Conservation (phyloP, 2,113 vertebrate genomes). For the Jaculus jaculus region DNA sequence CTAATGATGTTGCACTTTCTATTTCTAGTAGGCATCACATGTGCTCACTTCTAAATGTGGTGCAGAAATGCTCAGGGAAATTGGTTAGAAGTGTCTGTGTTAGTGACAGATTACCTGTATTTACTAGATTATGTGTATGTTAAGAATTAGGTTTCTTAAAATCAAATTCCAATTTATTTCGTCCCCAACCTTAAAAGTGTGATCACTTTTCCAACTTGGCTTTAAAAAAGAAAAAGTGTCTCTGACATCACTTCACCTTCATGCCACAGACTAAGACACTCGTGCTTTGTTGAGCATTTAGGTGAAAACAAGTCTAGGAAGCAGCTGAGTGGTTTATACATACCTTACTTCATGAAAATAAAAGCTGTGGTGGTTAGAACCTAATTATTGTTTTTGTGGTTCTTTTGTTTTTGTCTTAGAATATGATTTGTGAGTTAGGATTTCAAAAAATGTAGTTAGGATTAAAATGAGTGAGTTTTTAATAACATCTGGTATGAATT, state of each 20-base stretch:
- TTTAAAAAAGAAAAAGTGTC: constrained; percentile 39
- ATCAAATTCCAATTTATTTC: constrained; percentile 47
- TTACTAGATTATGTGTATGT: constrained; percentile 2
- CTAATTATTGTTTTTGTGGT: constrained; percentile 4
- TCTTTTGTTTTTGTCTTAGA: constrained; percentile 39
- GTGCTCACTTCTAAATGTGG: not conserved
- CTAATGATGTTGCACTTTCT: constrained; percentile 31
- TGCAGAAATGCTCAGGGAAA: constrained; percentile 23
- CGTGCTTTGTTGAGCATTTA: constrained; percentile 27
- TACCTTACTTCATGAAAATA: constrained; percentile 39
- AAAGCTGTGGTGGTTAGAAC: constrained; percentile 13
- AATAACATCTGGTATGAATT: not conserved
- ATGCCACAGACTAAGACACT: constrained; percentile 7
- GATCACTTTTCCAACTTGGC: constrained; percentile 36
- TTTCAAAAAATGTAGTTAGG: constrained; percentile 55
- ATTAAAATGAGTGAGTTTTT: constrained; percentile 58
- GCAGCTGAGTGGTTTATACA: constrained; percentile 42
- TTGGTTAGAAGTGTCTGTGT: not conserved
- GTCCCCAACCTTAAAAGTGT: not conserved
- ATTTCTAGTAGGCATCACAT: not conserved
- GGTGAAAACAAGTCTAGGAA: constrained; percentile 40
- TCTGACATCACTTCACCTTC: not conserved
- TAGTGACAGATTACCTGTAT: not conserved
- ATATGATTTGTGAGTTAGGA: constrained; percentile 49
- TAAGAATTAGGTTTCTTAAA: constrained; percentile 54